These are phyloP conservation scores for Sylvilagus floridanus DNA, from an alignment of 2,797 vertebrate genomes.

Conservation along the genomic window DNA sequence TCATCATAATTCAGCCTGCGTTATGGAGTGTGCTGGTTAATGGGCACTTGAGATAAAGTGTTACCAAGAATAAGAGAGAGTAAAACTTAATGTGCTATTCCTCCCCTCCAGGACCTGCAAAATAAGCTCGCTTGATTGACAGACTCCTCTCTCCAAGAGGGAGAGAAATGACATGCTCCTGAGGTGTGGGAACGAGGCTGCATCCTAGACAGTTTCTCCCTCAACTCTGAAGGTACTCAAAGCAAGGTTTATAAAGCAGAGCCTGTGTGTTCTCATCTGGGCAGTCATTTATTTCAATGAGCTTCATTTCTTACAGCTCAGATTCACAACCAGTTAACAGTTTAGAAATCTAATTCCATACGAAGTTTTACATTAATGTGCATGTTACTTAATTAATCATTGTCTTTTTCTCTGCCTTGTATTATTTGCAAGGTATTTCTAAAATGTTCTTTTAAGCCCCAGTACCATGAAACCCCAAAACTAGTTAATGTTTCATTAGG, in stretches of 20 bases:
- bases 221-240: neutral
- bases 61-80: constrained; percentile 76
- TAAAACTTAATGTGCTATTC: constrained; percentile 75
- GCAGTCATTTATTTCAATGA: constrained; percentile 25
- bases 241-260: constrained; percentile 46
- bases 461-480: neutral
- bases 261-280: neutral
- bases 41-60: constrained; percentile 78
- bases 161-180: constrained; percentile 59
- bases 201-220: constrained; percentile 32
- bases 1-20: constrained; percentile 69
- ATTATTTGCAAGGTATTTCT: neutral
- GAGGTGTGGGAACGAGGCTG: constrained; percentile 48
- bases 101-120: constrained; percentile 73
- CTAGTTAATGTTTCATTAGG: constrained; percentile 1
- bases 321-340: constrained; percentile 1
- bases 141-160: constrained; percentile 66
- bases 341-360: constrained; percentile 40
- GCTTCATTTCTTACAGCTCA: constrained; percentile 40
- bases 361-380: constrained; percentile 13
- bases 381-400: neutral
- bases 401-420: constrained; percentile 3
- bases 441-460: neutral
- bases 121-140: constrained; percentile 75
- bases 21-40: constrained; percentile 74